Conservation (phyloP, 2,888 invertebrate species). For the Andrena bicolor region DNA sequence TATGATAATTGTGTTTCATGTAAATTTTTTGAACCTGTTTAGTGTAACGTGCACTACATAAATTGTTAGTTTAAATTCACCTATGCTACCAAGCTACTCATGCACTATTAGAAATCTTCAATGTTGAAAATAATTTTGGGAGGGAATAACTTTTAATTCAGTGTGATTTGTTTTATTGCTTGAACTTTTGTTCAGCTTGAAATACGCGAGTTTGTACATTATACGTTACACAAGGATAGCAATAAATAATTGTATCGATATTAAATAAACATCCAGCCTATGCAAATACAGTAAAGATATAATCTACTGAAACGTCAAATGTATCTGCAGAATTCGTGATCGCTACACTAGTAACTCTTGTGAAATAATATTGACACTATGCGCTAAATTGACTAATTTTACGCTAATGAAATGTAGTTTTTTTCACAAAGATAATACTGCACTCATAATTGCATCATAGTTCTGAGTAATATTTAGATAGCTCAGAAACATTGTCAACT, state of each 20-base stretch:
- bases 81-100: neutral
- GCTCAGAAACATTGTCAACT: constrained; percentile 3
- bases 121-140: neutral
- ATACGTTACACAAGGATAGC: constrained; percentile 50
- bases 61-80: neutral
- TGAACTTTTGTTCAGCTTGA: constrained; percentile 26
- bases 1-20: neutral
- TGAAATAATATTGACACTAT: constrained; percentile 31
- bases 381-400: constrained; percentile 38
- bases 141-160: neutral
- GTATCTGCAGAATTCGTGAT: constrained; percentile 23
- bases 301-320: constrained; percentile 28
- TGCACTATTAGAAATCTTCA: neutral
- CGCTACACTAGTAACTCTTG: constrained; percentile 16
- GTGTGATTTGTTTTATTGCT: constrained; percentile 50
- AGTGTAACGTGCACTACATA: neutral
- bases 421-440: constrained; percentile 52
- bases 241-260: constrained; percentile 65
- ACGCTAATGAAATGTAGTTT: constrained; percentile 26
- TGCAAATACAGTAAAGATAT: constrained; percentile 39
- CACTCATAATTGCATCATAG: constrained; percentile 24
- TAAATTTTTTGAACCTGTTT: neutral
- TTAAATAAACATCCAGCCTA: constrained; percentile 62
- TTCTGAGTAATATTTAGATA: constrained; percentile 30
- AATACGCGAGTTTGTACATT: constrained; percentile 59